Evolutionary conservation across 2,888 invertebrate genomes (phyloP), one percentile per base, ranked within the genome.

Genomic region (Aporophyla nigra): DNA sequence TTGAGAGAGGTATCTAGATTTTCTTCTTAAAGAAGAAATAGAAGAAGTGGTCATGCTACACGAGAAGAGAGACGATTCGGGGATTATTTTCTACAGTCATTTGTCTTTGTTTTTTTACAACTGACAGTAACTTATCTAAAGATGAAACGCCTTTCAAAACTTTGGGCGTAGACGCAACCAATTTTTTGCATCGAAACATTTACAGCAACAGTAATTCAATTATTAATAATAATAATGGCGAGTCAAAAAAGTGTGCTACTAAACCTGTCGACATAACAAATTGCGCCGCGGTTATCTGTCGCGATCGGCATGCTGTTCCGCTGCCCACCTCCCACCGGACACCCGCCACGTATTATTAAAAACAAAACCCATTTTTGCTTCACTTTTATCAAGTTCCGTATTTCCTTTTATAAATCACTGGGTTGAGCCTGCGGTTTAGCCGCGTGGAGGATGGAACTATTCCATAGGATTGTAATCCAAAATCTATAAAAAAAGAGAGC

Each of bases 221-320:
- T 73, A 78, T 68, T 62, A 77, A 12, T 82, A 78, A 40, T 69
- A 76, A 71, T 77, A 76, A 78, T 54, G 62, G 68, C 62, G 70
- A 70, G 65, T 33, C 59, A 63, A 82, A 85, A 87, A 82, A 76
- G 51, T 74, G 72, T 77, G 73, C 72, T 68, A 76, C 71, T 69
- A 77, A 77, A 75, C 56, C 63, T 58, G 76, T 75, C 56, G 74
- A 81, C 79, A 78, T 77, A 85, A 85, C 82, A 86, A 88, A 89
- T 87, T 81, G 77, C 78, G 67, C 59, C 24, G 67, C 49, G 66
- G 78, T 84, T 87, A 88, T 89, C 88, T 72, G 75, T 72, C 67
- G 80, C 79, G 83, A 88, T 88, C 87, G 71, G 78, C 71, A 80
- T 72, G 79, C 73, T 76, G 68, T 68, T 79, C 68, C 71, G 77